Conservation (phyloP, 2,113 vertebrate genomes). For the Chlamydotis undulata region DNA sequence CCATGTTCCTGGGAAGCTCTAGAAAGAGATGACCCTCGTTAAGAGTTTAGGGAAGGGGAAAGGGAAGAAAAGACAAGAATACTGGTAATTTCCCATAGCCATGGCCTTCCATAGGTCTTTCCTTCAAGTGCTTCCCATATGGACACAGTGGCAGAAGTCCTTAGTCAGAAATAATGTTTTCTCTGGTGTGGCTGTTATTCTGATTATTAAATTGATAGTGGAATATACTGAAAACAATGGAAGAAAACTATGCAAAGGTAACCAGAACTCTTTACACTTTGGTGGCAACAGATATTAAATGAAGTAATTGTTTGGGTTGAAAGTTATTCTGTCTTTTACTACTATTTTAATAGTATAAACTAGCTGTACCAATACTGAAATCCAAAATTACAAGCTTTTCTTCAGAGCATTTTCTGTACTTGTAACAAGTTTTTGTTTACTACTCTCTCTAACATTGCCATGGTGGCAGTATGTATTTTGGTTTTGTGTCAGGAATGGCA, state of each 20-base stretch:
- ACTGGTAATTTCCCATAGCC: neutral
- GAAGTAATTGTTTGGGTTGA: neutral
- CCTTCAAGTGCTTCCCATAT: neutral
- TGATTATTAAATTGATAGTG: neutral
- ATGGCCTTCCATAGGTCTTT: neutral
- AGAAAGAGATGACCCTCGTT: neutral
- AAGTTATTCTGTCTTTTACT: neutral
- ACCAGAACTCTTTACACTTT: neutral
- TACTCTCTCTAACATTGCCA: neutral
- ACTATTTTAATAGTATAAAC: neutral
- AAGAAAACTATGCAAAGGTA: neutral
- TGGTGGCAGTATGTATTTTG: neutral
- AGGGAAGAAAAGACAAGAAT: neutral
- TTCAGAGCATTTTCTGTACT: neutral
- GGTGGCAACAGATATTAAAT: neutral
- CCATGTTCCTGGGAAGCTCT: neutral
- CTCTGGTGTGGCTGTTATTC: neutral
- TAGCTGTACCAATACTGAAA: neutral
- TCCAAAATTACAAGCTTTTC: neutral
- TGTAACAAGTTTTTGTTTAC: neutral
- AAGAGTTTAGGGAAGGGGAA: neutral
- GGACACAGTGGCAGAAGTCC: neutral
- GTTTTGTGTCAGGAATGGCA: neutral
- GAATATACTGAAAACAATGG: neutral
- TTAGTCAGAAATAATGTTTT: neutral